Percentiles rank a stretch among this genome's conserved stretches.
phyloP scores from a whole-genome alignment of 2,113 vertebrate genomes.

The Cacatua alba region DNA sequence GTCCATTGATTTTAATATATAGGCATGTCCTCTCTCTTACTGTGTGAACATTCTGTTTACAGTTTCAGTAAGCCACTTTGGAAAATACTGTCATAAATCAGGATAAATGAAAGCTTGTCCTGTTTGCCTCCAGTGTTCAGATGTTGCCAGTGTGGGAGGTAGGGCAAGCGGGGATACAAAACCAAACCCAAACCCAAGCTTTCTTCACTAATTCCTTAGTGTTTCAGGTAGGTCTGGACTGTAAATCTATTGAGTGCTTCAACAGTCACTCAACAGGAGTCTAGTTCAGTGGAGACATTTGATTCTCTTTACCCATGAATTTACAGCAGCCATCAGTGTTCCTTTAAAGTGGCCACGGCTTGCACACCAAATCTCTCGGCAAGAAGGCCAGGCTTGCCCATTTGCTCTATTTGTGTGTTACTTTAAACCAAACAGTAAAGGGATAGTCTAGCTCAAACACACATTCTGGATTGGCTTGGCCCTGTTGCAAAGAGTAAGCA shows the following conservation, averaged over 20 bases:
- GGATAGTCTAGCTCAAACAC: not conserved
- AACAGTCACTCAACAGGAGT: not conserved
- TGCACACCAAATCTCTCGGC: not conserved
- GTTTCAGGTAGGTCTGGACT: not conserved
- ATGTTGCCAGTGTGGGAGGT: not conserved
- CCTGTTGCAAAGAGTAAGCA: not conserved
- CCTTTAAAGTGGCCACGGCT: not conserved
- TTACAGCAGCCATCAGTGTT: not conserved
- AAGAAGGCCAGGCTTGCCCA: not conserved
- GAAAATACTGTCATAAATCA: slow-evolving; percentile 12
- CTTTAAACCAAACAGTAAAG: slow-evolving; percentile 22
- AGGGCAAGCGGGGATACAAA: not conserved
- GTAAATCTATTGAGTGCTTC: not conserved
- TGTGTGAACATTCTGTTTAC: slow-evolving; percentile 10
- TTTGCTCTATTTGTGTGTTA: not conserved
- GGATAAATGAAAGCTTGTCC: slow-evolving; percentile 15
- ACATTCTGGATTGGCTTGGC: not conserved
- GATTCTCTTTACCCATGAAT: not conserved
- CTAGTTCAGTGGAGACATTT: not conserved
- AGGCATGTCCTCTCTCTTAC: slow-evolving; percentile 26
- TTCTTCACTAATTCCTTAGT: not conserved
- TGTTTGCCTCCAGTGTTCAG: not conserved
- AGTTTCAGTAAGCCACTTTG: slow-evolving; percentile 4
- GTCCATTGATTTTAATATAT: slow-evolving; percentile 47
- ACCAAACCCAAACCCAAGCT: accelerated